phyloP scores from a whole-genome alignment of 2,888 invertebrate species.

The Euzophera pinguis region DNA sequence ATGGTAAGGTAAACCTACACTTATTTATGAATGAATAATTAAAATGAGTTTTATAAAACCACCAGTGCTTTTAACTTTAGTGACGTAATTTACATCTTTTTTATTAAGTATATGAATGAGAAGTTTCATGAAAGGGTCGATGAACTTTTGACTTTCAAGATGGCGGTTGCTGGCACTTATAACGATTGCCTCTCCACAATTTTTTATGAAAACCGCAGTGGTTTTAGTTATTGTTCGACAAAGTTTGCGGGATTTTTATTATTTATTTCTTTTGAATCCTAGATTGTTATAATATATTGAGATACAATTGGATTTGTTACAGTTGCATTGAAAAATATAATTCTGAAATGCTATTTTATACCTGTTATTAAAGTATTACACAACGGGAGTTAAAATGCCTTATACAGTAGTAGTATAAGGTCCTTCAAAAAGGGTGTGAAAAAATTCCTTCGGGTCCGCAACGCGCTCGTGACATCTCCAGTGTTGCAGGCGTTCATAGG shows the following conservation, averaged over 20 bases:
- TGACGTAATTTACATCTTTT: neutral
- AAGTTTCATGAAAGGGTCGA: neutral
- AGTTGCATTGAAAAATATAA: too few species aligned
- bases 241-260: neutral
- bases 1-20: neutral
- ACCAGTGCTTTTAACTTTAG: neutral
- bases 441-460: too few species aligned
- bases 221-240: neutral
- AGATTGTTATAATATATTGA: too few species aligned
- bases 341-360: too few species aligned
- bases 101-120: neutral
- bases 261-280: neutral
- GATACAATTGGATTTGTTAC: too few species aligned
- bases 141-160: constrained; percentile 6
- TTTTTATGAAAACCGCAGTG: constrained; percentile 3
- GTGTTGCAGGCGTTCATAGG: too few species aligned
- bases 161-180: constrained; percentile 5
- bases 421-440: too few species aligned
- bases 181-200: constrained; percentile 7
- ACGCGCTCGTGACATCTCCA: too few species aligned
- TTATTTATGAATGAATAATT: constrained; percentile 1
- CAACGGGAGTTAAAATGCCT: too few species aligned
- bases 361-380: too few species aligned
- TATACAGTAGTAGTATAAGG: too few species aligned
- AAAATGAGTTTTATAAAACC: neutral